Conservation (phyloP, 2,888 invertebrate genomes). For the Meloe dianella region DNA sequence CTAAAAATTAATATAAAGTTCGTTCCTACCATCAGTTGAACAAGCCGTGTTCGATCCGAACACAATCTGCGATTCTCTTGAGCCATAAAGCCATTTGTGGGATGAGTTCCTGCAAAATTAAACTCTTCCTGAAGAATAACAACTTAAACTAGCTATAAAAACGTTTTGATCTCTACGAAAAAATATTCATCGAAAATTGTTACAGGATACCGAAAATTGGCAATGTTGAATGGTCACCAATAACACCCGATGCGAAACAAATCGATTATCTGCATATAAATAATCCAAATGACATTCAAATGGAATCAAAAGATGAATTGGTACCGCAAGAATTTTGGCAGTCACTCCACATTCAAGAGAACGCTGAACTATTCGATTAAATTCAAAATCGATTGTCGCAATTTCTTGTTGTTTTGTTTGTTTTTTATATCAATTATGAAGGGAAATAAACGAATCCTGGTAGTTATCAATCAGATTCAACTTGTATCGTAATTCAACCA, state of each 20-base stretch:
- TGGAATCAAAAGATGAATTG: conserved; percentile 36
- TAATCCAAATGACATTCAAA: conserved; percentile 35
- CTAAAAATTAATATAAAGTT: too few species aligned
- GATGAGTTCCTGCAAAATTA: too few species aligned
- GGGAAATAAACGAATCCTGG: neutral
- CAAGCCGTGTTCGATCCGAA: too few species aligned
- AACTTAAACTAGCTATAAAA: too few species aligned
- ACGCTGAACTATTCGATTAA: conserved; percentile 31
- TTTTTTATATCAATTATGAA: too few species aligned
- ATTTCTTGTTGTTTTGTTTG: too few species aligned
- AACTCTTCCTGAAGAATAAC: too few species aligned
- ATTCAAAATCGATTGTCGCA: neutral
- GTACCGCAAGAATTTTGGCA: conserved; percentile 41
- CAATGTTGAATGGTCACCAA: conserved; percentile 38
- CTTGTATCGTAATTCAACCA: neutral
- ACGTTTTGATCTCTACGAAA: too few species aligned
- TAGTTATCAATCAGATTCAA: neutral
- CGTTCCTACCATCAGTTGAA: too few species aligned
- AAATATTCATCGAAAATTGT: conserved; percentile 20
- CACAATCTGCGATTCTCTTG: too few species aligned
- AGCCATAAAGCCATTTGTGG: too few species aligned
- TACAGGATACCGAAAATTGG: conserved; percentile 39
- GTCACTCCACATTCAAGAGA: conserved; percentile 38
- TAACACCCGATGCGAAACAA: conserved; percentile 28
- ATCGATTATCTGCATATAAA: conserved; percentile 37